Base-by-base conservation (phyloP, 2,797 vertebrate species). In the Acrossocheilus fasciatus region DNA sequence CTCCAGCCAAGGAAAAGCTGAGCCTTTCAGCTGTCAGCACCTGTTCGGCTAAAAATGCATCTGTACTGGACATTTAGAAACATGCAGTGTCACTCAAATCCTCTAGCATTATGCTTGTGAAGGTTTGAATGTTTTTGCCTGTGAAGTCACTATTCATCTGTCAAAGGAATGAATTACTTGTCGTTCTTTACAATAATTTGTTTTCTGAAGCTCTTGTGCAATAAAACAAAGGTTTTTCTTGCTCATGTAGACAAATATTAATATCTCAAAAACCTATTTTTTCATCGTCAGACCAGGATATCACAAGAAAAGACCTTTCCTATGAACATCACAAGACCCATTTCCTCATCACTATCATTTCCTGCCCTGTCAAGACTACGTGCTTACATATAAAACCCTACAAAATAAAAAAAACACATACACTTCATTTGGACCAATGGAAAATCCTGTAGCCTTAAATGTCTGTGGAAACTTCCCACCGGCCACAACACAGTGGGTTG, bases 371-470 rank as follows among this genome's bases (percentile, higher is more conserved):
- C 26, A 80, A 70, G 5, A 47, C 39, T 14, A 4, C 70, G n/a
- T 83, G 73, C 81, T 68, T 45, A 62, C 34, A 59, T 39, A 10
- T 80, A 43, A 81, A 59, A 30, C 20, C 81, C 18, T 3, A 20
- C 17, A 52, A 6, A 23, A 30, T 26, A 20, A 45, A 34, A 26
- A 47, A 68, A 39, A 52, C 45, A 39, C 59, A 89, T 39, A 20
- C 39, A 52, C 50, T 59, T 45, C 30, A 66, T 59, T 36, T 86
- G 64, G 77, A 91, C 87, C 83, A 91, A 93, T 89, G 87, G 92
- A 92, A 95, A 93, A 91, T 73, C 80, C 85, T 82, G 34, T 81
- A 82, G 86, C 85, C 90, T 88, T 90, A 90, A 91, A 91, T 86
- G 89, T 91, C 87, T 81, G 57, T 91, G 92, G 91, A 94, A 94